Evolutionary conservation across 2,113 vertebrate genomes (phyloP).

Genomic region (Micronisus gabar): DNA sequence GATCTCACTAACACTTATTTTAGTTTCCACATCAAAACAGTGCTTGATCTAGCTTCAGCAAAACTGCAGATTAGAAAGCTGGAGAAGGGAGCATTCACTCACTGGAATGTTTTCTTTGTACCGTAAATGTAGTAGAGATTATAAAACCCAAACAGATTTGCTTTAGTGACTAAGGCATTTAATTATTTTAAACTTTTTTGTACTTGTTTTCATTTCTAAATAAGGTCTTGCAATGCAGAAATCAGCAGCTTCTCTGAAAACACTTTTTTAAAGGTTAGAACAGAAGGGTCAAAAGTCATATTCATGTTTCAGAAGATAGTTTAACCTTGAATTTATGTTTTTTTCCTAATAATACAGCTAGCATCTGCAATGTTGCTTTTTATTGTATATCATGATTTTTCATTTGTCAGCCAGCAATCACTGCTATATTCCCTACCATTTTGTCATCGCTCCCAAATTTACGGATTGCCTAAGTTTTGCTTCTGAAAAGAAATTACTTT

Average conservation of each 20-base stretch:
- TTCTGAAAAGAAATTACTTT: background rate
- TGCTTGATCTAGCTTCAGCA: background rate
- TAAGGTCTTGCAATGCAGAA: background rate
- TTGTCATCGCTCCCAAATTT: background rate
- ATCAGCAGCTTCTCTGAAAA: background rate
- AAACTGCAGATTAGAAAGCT: background rate
- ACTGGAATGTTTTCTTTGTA: background rate
- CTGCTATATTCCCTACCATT: background rate
- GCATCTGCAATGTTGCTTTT: background rate
- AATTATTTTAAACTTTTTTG: background rate
- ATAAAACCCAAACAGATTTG: background rate
- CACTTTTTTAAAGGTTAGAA: background rate
- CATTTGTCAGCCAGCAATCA: background rate
- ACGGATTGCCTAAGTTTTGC: background rate
- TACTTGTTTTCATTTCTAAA: background rate
- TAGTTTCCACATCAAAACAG: background rate
- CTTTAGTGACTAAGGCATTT: background rate
- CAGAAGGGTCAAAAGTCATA: background rate
- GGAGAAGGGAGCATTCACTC: background rate
- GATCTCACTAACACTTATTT: background rate
- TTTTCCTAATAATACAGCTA: background rate
- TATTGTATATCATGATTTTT: background rate
- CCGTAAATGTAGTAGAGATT: background rate
- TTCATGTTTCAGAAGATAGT: background rate
- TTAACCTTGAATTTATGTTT: background rate